Percentiles rank a stretch among this genome's conserved stretches.
phyloP scores from a whole-genome alignment of 2,113 vertebrate species.

The Apodemus speciosus region DNA sequence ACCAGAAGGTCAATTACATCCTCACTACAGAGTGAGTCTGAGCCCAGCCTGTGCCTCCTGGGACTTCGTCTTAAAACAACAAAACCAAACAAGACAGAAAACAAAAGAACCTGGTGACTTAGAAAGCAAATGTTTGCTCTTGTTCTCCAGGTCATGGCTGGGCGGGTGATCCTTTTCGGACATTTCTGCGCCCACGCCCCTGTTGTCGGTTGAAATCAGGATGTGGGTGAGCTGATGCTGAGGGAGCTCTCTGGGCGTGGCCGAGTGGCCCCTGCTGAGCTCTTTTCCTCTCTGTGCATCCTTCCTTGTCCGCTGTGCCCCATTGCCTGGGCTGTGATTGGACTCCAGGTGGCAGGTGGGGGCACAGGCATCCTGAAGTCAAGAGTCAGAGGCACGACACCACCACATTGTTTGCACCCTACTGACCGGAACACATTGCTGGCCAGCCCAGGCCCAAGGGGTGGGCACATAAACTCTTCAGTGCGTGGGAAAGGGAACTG shows the following conservation, averaged over 20 bases:
- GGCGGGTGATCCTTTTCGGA: not conserved
- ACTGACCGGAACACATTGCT: rapidly evolving
- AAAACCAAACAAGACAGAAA: not conserved
- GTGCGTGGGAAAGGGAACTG: not conserved
- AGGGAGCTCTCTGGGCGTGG: no score
- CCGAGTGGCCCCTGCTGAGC: not conserved
- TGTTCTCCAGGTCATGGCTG: not conserved
- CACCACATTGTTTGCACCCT: rapidly evolving
- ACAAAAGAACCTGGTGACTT: not conserved
- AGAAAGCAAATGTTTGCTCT: not conserved
- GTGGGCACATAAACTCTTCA: no score
- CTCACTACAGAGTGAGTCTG: not conserved
- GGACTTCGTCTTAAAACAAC: not conserved
- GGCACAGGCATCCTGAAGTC: not conserved
- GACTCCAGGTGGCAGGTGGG: not conserved
- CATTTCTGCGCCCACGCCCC: not conserved
- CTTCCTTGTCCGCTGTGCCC: not conserved
- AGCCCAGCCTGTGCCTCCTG: not conserved
- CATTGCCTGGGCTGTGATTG: not conserved
- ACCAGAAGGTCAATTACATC: no score
- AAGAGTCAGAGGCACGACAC: not conserved
- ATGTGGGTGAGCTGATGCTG: not conserved
- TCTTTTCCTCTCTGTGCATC: not conserved
- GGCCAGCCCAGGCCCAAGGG: not conserved
- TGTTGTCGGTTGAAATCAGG: not conserved